These are phyloP conservation scores for Clarias gariepinus DNA, from an alignment of 2,113 vertebrate genomes.

Conservation along the genomic window DNA sequence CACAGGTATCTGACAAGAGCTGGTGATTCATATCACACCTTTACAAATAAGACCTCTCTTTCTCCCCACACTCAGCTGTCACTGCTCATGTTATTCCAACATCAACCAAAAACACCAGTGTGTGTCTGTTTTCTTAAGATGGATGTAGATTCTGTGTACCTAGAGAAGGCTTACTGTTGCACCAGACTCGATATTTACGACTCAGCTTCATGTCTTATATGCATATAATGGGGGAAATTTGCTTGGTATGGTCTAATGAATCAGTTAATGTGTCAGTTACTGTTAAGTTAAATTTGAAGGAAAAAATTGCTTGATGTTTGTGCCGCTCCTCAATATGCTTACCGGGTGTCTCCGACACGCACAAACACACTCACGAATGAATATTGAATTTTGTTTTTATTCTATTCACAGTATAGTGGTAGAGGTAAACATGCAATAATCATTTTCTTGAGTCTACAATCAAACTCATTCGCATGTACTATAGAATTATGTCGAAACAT, in stretches of 20 bases:
- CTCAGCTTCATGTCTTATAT: background rate
- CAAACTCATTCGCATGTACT: no score
- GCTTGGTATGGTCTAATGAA: background rate
- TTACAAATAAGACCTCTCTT: constrained; percentile 9
- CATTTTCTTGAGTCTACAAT: no score
- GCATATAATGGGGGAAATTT: background rate
- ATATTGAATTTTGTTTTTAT: no score
- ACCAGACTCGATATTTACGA: background rate
- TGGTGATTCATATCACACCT: constrained; percentile 30
- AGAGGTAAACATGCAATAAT: no score
- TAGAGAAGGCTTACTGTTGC: background rate
- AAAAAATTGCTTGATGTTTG: no score
- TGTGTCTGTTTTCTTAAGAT: background rate
- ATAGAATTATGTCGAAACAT: no score
- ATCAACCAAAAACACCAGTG: background rate
- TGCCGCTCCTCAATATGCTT: no score
- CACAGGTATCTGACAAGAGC: background rate
- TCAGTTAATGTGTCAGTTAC: no score
- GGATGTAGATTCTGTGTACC: background rate
- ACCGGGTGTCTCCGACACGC: no score
- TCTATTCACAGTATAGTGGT: no score
- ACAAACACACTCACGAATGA: no score
- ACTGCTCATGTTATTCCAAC: background rate
- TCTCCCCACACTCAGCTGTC: background rate
- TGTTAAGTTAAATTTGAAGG: no score